phyloP scores from a whole-genome alignment of 1,140 invertebrate genomes.

The Sinella curviseta region DNA sequence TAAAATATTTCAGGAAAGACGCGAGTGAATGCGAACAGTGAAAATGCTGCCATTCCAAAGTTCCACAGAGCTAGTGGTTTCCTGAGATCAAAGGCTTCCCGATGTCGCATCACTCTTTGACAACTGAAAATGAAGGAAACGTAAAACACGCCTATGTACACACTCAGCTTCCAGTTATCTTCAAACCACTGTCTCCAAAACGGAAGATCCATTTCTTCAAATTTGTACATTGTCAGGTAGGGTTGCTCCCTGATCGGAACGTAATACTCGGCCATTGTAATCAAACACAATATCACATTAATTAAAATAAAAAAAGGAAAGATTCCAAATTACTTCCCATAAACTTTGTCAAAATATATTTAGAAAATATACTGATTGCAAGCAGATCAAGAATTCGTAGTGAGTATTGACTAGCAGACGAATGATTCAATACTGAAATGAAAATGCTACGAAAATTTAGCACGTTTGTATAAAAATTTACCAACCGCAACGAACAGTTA shows the following conservation, averaged over 20 bases:
- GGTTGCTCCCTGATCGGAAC: constrained; percentile 29
- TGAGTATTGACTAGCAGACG: too few relatives aligned
- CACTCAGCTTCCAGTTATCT: constrained; percentile 34
- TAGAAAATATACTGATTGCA: too few relatives aligned
- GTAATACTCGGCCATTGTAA: constrained; percentile 53
- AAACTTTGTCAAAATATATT: too few relatives aligned
- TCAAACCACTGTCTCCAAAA: constrained; percentile 40
- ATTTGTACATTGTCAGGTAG: constrained; percentile 28
- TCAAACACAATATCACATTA: not conserved
- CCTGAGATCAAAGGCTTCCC: constrained; percentile 33
- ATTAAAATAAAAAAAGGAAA: not conserved
- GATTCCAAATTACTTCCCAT: not conserved
- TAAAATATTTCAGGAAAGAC: constrained; percentile 38
- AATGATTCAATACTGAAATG: too few relatives aligned
- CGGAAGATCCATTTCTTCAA: constrained; percentile 31
- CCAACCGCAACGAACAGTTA: too few relatives aligned
- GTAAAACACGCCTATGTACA: constrained; percentile 32
- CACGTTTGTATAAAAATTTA: too few relatives aligned
- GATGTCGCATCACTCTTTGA: constrained; percentile 30
- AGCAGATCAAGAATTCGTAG: too few relatives aligned
- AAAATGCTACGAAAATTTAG: too few relatives aligned
- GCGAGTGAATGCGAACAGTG: constrained; percentile 29
- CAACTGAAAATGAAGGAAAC: constrained; percentile 25
- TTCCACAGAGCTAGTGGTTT: constrained; percentile 31
- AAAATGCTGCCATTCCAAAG: constrained; percentile 34